Conservation (phyloP, 23 tunicate genomes). For the Halocynthia roretzi region DNA sequence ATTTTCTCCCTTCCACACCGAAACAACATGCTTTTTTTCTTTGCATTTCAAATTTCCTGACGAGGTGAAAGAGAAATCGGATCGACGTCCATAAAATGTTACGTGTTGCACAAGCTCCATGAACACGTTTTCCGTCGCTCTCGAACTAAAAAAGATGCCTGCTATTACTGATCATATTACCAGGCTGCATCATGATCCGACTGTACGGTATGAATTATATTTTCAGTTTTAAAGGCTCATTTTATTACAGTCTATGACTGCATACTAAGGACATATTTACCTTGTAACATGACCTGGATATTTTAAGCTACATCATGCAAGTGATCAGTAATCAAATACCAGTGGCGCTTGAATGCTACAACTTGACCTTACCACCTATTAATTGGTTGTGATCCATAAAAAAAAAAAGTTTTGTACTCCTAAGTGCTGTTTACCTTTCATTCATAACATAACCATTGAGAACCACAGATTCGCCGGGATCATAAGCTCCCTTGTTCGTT, state of each 20-base stretch:
- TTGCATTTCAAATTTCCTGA: slow-evolving; percentile 34
- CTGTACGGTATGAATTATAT: no score
- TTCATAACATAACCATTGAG: slow-evolving; percentile 36
- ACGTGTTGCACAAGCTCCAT: slow-evolving; percentile 19
- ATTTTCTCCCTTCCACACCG: slow-evolving; percentile 13
- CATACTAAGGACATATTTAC: no score
- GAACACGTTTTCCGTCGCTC: neutral
- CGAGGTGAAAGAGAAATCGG: slow-evolving; percentile 31
- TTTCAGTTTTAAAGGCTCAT: no score
- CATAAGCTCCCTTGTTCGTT: slow-evolving; percentile 23
- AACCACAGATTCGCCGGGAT: slow-evolving; percentile 24
- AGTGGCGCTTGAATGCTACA: no score
- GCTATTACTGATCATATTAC: neutral
- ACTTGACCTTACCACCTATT: no score
- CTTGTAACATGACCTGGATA: no score
- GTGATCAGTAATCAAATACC: no score
- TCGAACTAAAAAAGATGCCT: neutral
- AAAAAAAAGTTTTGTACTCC: no score
- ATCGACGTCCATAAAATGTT: slow-evolving; percentile 31
- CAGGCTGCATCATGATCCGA: no score
- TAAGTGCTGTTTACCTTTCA: slow-evolving; percentile 34
- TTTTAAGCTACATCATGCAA: no score
- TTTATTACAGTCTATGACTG: no score
- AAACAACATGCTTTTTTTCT: slow-evolving; percentile 14
- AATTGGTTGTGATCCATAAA: no score